phyloP scores from a whole-genome alignment of 2,797 vertebrate genomes.

The Gymnoscopelus microlampas region DNA sequence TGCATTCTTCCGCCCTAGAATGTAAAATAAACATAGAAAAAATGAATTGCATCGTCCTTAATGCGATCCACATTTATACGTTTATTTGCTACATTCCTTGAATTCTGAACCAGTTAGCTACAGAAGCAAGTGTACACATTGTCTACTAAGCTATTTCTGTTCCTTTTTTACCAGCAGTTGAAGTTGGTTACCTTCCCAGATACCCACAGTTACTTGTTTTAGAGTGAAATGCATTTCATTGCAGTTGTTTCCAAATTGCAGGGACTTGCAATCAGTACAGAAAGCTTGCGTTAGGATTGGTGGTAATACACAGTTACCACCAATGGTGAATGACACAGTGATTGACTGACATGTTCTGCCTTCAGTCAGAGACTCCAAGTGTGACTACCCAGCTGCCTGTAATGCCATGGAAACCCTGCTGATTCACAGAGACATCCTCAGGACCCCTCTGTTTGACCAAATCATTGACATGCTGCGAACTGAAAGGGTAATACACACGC shows the following conservation, averaged over 20 bases:
- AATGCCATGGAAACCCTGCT: conserved; percentile 96
- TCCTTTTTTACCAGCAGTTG: too few species aligned
- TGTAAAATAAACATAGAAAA: too few species aligned
- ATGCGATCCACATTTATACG: too few species aligned
- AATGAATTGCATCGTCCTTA: too few species aligned
- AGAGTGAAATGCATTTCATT: neutral
- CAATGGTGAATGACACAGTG: neutral
- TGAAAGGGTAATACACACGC: conserved; percentile 83
- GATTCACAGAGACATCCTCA: conserved; percentile 92
- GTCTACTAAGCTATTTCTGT: too few species aligned
- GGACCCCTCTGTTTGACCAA: conserved; percentile 93
- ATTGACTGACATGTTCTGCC: conserved; percentile 11
- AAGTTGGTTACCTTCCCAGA: too few species aligned
- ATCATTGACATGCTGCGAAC: conserved; percentile 95
- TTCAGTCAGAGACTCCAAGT: conserved; percentile 96
- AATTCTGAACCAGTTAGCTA: too few species aligned
- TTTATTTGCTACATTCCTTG: too few species aligned
- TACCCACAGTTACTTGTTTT: too few species aligned
- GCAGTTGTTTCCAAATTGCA: neutral
- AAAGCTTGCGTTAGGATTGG: too few species aligned
- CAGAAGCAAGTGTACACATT: too few species aligned
- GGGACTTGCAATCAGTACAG: neutral
- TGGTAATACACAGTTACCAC: neutral
- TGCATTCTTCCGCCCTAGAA: too few species aligned
- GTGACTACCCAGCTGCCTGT: conserved; percentile 97